Conservation (phyloP, 2,888 invertebrate species). For the Hetaerina titia region DNA sequence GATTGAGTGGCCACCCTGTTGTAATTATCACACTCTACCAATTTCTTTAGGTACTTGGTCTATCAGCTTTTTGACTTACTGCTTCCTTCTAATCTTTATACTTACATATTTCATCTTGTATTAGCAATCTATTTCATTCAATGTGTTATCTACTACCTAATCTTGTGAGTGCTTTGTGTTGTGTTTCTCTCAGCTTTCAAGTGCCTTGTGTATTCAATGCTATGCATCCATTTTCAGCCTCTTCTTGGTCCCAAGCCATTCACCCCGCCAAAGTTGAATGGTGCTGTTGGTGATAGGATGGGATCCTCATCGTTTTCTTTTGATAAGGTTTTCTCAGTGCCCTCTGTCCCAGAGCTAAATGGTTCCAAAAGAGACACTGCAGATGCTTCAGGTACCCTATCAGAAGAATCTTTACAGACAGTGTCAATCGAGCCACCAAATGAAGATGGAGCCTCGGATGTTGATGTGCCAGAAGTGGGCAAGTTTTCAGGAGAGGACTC, state of each 20-base stretch:
- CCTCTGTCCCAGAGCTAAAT: constrained; percentile 82
- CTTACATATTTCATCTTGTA: background rate
- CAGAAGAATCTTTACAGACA: constrained; percentile 33
- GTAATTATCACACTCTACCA: background rate
- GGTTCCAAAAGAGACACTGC: constrained; percentile 63
- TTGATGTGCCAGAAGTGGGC: constrained; percentile 74
- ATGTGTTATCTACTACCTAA: background rate
- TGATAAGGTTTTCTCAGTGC: constrained; percentile 90
- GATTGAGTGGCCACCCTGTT: too few relatives aligned
- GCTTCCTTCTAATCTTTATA: background rate
- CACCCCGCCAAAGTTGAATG: constrained; percentile 81
- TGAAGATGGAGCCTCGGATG: constrained; percentile 71
- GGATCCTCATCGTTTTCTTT: constrained; percentile 81
- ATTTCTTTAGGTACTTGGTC: background rate
- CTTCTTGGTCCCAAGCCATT: constrained; percentile 92
- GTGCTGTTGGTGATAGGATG: constrained; percentile 68
- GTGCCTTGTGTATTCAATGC: constrained; percentile 66
- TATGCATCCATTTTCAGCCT: constrained; percentile 80
- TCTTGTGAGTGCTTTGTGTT: constrained; percentile 60
- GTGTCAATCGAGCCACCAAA: constrained; percentile 73
- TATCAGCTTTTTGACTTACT: background rate
- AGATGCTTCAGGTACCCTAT: background rate
- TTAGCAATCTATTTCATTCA: background rate
- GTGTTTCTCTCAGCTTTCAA: constrained; percentile 64
- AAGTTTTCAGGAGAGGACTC: constrained; percentile 74